Evolutionary conservation across 1,140 invertebrate genomes (phyloP).

Genomic region (Trissolcus basalis): DNA sequence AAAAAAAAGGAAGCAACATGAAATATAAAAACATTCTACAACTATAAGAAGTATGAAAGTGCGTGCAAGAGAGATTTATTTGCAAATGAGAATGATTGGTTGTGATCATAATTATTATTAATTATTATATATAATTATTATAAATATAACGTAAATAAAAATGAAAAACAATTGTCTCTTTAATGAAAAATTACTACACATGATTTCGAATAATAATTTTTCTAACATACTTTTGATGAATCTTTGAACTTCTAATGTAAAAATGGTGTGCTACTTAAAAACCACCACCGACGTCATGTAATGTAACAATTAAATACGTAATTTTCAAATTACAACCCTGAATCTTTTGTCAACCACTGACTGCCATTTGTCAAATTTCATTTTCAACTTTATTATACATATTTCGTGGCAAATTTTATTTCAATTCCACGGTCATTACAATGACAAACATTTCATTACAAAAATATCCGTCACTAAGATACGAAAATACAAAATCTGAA

Average conservation of each 20-base stretch:
- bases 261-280: conserved; percentile 56
- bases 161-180: conserved; percentile 63
- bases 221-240: conserved; percentile 56
- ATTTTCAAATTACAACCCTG: conserved; percentile 49
- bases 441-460: no score
- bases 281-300: conserved; percentile 53
- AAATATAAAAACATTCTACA: conserved; percentile 47
- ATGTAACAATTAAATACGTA: conserved; percentile 58
- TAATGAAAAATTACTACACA: conserved; percentile 51
- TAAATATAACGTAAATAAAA: conserved; percentile 54
- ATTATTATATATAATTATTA: conserved; percentile 63
- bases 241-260: conserved; percentile 55
- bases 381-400: no score
- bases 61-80: conserved; percentile 40
- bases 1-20: conserved; percentile 28
- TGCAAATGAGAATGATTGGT: conserved; percentile 65
- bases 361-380: not conserved
- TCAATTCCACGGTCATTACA: no score
- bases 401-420: no score
- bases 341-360: conserved; percentile 17
- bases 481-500: no score
- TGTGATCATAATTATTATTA: conserved; percentile 65
- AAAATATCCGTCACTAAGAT: no score
- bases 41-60: conserved; percentile 37
- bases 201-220: conserved; percentile 60